Evolutionary conservation across 2,888 invertebrate species (phyloP), one percentile per base, ranked within the genome.

Genomic region (Hemicrepidius hirtus): DNA sequence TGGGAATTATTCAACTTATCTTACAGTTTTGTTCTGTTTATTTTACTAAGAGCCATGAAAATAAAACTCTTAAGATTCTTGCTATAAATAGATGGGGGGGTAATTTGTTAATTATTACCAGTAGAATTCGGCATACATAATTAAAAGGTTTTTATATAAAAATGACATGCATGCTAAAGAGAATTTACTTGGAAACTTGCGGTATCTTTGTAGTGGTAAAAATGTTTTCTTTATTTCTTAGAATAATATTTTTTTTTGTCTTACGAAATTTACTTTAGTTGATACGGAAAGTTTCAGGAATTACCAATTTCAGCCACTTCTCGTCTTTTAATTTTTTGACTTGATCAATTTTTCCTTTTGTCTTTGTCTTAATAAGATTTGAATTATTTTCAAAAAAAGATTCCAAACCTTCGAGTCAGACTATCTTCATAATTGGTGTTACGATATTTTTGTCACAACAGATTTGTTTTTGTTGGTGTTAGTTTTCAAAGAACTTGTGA

Each of bases 1-100:
- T 62, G 66, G 65, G 62, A 70, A 70, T 63, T 57, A 62, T 59
- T 16, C 37, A 44, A 53, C 57, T 59, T 46, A 70, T 70, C 64
- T 65, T 57, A 32, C 40, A 50, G 28, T 49, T 70, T 65, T 35
- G 16, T 62, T 68, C 46, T 20, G 12, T 57, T 64, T 57, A 28
- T 59, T 46, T 32, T 16, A 21, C 53, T 68, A 68, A 63, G 32
- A 28, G 37, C 32, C 41, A 41, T 57, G 62, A 41, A 62, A 62
- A 59, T 67, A 67, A 60, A 62, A 53, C 40, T 46, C 69, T 63
- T 41, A 7, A 37, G n/a, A 62, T 37, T 50, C 40, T 37, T 49
- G 28, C 41, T 44, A 69, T 63, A 69, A 69, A 69, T 69, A 69
- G 63, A 46, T n/a, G 40, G n/a, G 35, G 40, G n/a, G 35, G 24